A percentile compares a stretch with the other conserved stretches of the same genome.
Evolutionary conservation across 2,113 vertebrate genomes (phyloP).

Genomic region (Chelonoidis abingdonii): DNA sequence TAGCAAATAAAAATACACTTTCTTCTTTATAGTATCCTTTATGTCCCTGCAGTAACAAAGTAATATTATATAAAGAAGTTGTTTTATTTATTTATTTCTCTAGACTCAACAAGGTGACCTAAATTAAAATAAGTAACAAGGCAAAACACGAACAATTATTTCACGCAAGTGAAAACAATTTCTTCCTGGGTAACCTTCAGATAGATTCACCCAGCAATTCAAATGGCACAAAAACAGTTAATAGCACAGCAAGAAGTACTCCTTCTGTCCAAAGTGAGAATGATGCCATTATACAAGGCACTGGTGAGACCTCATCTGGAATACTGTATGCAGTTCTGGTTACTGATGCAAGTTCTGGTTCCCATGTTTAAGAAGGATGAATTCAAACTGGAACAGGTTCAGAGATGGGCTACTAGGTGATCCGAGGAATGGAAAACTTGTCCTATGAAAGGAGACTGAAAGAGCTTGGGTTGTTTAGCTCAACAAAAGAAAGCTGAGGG

Average conservation of each 20-base stretch:
- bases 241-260: neutral
- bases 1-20: conserved; percentile 26
- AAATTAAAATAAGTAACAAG: conserved; percentile 21
- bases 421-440: too few species aligned
- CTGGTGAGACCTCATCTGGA: too few species aligned
- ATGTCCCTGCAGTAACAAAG: conserved; percentile 2
- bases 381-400: too few species aligned
- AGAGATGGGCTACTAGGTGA: too few species aligned
- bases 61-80: conserved; percentile 23
- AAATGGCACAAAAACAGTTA: neutral
- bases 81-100: conserved; percentile 37
- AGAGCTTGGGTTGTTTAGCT: too few species aligned
- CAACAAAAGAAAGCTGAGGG: too few species aligned
- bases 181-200: neutral
- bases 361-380: too few species aligned
- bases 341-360: too few species aligned
- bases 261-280: neutral
- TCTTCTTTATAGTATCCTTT: conserved; percentile 34
- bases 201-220: neutral
- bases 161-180: neutral
- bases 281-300: too few species aligned
- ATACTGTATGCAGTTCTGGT: too few species aligned
- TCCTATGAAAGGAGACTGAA: too few species aligned
- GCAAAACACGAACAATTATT: neutral
- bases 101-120: neutral